Evolutionary conservation across 2,113 vertebrate species (phyloP), one percentile per base, ranked within the genome.

Genomic region (Zeus faber): DNA sequence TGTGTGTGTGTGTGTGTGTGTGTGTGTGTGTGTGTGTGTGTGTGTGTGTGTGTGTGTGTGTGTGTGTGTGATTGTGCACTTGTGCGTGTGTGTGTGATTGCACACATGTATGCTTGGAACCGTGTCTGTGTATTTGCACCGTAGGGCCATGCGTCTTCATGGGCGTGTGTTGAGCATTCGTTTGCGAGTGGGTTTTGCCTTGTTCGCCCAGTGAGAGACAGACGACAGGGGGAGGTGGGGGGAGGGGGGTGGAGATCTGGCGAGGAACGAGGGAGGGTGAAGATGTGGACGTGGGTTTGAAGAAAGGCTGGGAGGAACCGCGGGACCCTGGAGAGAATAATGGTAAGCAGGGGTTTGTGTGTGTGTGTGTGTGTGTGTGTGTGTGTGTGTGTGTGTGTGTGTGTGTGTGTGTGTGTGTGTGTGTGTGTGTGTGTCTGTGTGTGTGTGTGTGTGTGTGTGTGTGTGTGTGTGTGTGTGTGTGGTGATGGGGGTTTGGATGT

Each of bases 401-500:
- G 20, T 57, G 45, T 37, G 45, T 58, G 39, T 50, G 25, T 58
- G 48, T 65, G 47, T 65, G 20, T 49, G 46, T 33, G 49, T 31
- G 16, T 29, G 24, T 53, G 39, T 29, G 33, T 24, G 17, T 44
- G 41, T 46, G n/a, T 17, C 11, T 22, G 46, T 63, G 47, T 60
- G 49, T 20, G 49, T 60, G 37, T 25, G 27, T 29, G 35, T 21
- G 46, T 6, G 57, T 20, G 24, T 11, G 37, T 43, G 22, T 11
- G n/a, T 25, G 37, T n/a, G 20, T 20, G 33, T 21, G 54, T 58
- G 63, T 52, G 25, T 10, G 16, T 33, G 55, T 57, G 70, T 69
- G 29, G 45, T 41, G 70, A 54, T 77, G 66, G 64, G 76, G 71
- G 67, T 62, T 62, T 68, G 64, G 46, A 44, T 65, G 49, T 74